phyloP scores from a whole-genome alignment of 2,113 vertebrate species.

The Psettodes erumei region DNA sequence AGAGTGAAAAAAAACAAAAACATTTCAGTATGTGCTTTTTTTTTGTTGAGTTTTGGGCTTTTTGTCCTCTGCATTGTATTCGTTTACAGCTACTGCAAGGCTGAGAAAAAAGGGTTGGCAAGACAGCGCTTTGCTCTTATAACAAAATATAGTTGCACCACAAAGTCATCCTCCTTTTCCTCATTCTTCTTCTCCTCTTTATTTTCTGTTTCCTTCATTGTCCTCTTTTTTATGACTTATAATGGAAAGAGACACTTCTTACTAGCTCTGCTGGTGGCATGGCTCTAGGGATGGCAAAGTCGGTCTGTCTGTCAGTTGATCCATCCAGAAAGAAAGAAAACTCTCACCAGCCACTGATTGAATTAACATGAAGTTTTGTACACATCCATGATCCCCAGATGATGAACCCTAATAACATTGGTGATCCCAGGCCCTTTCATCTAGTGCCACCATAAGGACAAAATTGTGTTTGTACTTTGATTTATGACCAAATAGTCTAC shows the following conservation, averaged over 20 bases:
- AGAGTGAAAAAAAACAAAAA: slow-evolving; percentile 6
- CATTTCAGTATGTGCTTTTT: background rate
- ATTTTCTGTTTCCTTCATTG: background rate
- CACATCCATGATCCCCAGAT: background rate
- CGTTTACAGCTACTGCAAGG: slow-evolving; percentile 2
- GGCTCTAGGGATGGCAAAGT: too few species aligned
- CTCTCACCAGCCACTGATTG: background rate
- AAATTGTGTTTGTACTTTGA: too few species aligned
- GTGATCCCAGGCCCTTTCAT: background rate
- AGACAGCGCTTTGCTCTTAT: background rate
- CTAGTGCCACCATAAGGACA: background rate
- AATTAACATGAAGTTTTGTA: background rate
- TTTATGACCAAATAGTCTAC: background rate
- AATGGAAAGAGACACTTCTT: background rate
- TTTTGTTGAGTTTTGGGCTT: background rate
- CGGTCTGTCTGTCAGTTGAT: background rate
- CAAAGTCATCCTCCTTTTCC: background rate
- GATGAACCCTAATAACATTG: background rate
- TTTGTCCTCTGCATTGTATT: slow-evolving; percentile 1
- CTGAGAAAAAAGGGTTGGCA: background rate
- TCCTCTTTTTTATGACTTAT: slow-evolving; percentile 1
- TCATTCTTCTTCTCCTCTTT: background rate
- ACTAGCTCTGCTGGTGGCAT: background rate
- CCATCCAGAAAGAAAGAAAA: background rate
- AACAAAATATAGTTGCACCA: background rate